Conservation (phyloP, 2,888 invertebrate genomes). For the Cheilosia vulpina region DNA sequence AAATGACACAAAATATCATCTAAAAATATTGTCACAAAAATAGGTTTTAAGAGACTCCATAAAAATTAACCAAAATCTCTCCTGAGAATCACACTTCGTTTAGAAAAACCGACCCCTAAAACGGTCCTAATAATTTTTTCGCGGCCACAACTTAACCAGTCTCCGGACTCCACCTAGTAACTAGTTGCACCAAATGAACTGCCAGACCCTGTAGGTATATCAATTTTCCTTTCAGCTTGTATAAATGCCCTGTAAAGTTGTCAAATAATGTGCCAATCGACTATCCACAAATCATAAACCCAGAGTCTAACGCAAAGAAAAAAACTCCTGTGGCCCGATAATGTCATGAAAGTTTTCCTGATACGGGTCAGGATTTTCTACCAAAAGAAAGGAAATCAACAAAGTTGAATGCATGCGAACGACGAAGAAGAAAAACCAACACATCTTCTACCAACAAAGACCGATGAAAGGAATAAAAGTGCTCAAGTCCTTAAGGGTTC, state of each 20-base stretch:
- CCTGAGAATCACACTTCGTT: too few species aligned
- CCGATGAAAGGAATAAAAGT: constrained; percentile 22
- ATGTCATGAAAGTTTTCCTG: constrained; percentile 40
- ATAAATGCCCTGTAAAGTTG: constrained; percentile 14
- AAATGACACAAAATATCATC: too few species aligned
- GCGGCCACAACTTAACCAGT: too few species aligned
- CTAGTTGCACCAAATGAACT: too few species aligned
- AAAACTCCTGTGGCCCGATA: constrained; percentile 17
- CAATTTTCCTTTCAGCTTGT: too few species aligned
- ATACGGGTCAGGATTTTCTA: constrained; percentile 46
- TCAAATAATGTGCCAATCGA: constrained; percentile 9
- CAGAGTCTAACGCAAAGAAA: background rate
- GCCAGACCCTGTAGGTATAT: too few species aligned
- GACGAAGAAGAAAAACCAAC: background rate
- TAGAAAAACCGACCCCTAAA: too few species aligned
- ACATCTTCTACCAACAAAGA: background rate
- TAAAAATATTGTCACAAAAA: too few species aligned
- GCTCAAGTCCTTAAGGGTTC: constrained; percentile 46
- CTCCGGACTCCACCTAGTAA: too few species aligned
- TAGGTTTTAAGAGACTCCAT: rapidly evolving
- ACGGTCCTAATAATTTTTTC: too few species aligned
- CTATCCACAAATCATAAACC: constrained; percentile 7
- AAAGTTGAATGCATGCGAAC: constrained; percentile 45
- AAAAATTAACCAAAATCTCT: too few species aligned
- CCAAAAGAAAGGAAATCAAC: constrained; percentile 39